Evolutionary conservation across 2,797 vertebrate species (phyloP).

Genomic region (Syngnathus acus): DNA sequence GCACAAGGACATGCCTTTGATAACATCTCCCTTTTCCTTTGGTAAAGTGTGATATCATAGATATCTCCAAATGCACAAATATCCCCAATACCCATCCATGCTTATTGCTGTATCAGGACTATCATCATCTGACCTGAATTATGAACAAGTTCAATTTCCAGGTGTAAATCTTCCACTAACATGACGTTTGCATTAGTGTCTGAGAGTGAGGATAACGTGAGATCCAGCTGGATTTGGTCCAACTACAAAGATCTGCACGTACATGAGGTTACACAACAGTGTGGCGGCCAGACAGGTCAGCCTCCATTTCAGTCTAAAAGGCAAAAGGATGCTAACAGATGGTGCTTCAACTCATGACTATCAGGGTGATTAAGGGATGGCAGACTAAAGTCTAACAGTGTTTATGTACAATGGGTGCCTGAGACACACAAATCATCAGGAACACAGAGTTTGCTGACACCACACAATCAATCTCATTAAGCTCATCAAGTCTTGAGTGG

Average conservation of each 20-base stretch:
- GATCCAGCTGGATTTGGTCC: not conserved
- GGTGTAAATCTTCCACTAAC: not conserved
- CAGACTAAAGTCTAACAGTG: not conserved
- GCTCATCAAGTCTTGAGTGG: slow-evolving; percentile 3
- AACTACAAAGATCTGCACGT: not conserved
- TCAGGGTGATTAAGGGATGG: not conserved
- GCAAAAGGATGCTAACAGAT: slow-evolving; percentile 25
- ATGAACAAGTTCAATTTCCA: not conserved
- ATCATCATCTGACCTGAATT: not conserved
- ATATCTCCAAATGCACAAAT: no score
- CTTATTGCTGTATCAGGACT: no score
- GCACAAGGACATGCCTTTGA: no score
- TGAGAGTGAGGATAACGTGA: not conserved
- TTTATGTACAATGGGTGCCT: not conserved
- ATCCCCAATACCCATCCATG: no score
- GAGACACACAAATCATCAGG: not conserved
- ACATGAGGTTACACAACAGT: slow-evolving; percentile 21
- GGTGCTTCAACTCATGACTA: not conserved
- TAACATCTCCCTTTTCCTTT: no score
- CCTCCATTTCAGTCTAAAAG: slow-evolving; percentile 13
- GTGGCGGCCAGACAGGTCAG: slow-evolving; percentile 13
- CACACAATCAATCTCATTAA: slow-evolving; percentile 23
- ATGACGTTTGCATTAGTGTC: not conserved
- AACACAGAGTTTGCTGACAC: not conserved
- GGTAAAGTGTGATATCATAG: no score